Conservation (phyloP, 2,797 vertebrate species). For the Liasis olivaceus region DNA sequence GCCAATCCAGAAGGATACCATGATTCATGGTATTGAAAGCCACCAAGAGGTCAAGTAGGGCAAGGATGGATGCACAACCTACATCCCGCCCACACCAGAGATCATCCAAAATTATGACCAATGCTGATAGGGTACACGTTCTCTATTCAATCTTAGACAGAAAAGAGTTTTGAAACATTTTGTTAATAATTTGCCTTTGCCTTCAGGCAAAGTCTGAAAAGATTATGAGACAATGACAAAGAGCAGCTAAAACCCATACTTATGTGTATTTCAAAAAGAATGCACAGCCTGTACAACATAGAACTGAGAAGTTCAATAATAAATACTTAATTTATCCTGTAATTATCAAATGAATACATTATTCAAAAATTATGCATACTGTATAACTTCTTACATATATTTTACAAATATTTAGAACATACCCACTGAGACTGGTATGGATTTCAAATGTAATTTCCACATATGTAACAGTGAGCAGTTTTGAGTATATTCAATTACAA, state of each 20-base stretch:
- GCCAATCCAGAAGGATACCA: too few relatives aligned
- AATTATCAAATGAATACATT: not conserved
- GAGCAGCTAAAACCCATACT: not conserved
- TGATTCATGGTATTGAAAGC: too few relatives aligned
- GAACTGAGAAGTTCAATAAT: not conserved
- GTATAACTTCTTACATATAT: not conserved
- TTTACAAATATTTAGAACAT: constrained; percentile 56
- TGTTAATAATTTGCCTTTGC: not conserved
- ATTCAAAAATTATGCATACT: not conserved
- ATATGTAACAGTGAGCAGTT: constrained; percentile 88
- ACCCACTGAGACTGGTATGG: constrained; percentile 87
- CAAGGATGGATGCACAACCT: too few relatives aligned
- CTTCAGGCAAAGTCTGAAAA: not conserved
- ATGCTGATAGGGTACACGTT: not conserved
- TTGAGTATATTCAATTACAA: constrained; percentile 87
- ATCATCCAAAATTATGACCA: too few relatives aligned
- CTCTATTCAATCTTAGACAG: not conserved
- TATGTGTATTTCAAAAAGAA: not conserved
- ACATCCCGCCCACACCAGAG: too few relatives aligned
- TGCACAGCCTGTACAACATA: not conserved
- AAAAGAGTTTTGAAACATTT: not conserved
- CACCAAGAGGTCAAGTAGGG: too few relatives aligned
- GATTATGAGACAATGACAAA: not conserved
- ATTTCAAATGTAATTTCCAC: constrained; percentile 95
- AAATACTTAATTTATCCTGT: not conserved